phyloP scores from a whole-genome alignment of 2,888 invertebrate genomes.

The Nemurella pictetii region DNA sequence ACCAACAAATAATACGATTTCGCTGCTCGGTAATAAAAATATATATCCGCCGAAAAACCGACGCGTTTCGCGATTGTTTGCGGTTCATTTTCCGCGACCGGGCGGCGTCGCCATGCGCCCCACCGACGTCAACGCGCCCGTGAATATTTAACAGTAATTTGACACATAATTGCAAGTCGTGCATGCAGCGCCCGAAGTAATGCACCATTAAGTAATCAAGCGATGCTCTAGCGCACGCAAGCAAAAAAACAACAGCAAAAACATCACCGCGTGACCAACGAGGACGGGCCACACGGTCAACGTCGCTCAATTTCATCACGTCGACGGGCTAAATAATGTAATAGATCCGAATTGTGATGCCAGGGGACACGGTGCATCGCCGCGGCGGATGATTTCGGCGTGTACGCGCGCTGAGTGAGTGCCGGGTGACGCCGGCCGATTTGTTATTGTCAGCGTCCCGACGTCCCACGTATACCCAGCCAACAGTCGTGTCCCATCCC shows the following conservation, averaged over 20 bases:
- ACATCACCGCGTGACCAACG: background rate
- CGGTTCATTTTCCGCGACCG: background rate
- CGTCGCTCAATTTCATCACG: background rate
- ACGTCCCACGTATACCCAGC: background rate
- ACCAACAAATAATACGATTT: background rate
- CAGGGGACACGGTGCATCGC: background rate
- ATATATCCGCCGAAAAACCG: too few species aligned
- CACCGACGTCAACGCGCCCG: too few species aligned
- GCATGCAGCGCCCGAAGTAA: background rate
- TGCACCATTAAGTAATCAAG: background rate
- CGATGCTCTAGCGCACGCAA: background rate
- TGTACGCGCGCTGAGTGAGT: background rate
- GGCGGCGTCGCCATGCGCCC: background rate
- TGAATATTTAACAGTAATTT: background rate
- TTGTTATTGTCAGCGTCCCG: background rate
- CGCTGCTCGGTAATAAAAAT: background rate
- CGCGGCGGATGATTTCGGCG: background rate
- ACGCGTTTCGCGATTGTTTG: too few species aligned
- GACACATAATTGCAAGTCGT: background rate
- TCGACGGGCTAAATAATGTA: background rate
- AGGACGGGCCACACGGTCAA: background rate
- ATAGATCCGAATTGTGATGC: background rate
- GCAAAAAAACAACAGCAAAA: background rate
- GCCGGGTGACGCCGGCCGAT: background rate
- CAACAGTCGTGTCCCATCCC: background rate